These are phyloP conservation scores for Mimas tiliae DNA, from an alignment of 2,888 invertebrate species.

Conservation along the genomic window DNA sequence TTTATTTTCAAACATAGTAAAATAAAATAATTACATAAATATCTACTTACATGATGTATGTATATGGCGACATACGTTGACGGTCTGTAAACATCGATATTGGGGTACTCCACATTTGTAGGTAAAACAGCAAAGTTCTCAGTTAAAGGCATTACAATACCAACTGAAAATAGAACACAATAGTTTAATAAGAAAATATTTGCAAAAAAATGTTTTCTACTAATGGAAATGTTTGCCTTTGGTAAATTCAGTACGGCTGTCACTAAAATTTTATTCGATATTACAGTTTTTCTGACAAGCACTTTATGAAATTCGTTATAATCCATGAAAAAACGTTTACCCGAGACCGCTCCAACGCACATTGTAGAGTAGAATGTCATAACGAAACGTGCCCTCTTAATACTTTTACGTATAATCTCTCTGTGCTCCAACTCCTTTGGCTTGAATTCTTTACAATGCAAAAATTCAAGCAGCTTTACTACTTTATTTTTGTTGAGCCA, in stretches of 20 bases:
- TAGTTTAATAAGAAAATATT: not conserved
- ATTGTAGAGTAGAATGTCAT: slow-evolving; percentile 77
- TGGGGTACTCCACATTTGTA: slow-evolving; percentile 79
- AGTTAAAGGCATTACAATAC: slow-evolving; percentile 74
- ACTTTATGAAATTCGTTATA: slow-evolving; percentile 23
- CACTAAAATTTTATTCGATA: not conserved
- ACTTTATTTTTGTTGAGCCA: slow-evolving; percentile 76
- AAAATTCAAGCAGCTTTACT: slow-evolving; percentile 63
- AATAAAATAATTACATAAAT: too few species aligned
- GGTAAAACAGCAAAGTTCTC: slow-evolving; percentile 76
- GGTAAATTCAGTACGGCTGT: slow-evolving; percentile 10
- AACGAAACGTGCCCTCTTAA: slow-evolving; percentile 69
- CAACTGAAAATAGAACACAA: slow-evolving; percentile 57
- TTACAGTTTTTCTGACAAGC: slow-evolving; percentile 15
- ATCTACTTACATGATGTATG: slow-evolving; percentile 71
- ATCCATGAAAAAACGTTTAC: slow-evolving; percentile 47
- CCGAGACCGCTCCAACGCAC: slow-evolving; percentile 78
- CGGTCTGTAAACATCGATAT: slow-evolving; percentile 67
- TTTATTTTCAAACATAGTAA: too few species aligned
- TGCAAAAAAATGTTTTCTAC: not conserved
- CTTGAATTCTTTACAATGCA: slow-evolving; percentile 71
- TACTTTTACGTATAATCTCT: slow-evolving; percentile 66
- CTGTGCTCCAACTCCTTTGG: slow-evolving; percentile 70
- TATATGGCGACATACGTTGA: slow-evolving; percentile 69
- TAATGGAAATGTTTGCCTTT: slow-evolving; percentile 8